Evolutionary conservation across 2,113 vertebrate species (phyloP).

Genomic region (Eretmochelys imbricata): DNA sequence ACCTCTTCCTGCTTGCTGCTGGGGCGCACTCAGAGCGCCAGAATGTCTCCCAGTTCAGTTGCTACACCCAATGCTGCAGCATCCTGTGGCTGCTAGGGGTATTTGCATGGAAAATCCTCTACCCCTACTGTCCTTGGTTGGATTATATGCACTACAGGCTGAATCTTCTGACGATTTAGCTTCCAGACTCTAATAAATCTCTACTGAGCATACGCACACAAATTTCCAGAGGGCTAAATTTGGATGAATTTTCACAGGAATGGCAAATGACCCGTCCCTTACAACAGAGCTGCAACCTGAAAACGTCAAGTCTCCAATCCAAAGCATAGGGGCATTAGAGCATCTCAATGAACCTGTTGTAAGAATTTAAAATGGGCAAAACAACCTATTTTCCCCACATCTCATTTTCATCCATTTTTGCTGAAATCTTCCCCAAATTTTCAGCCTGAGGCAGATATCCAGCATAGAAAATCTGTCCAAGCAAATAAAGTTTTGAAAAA

Average conservation of each 20-base stretch:
- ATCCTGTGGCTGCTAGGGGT: background rate
- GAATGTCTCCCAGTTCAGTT: background rate
- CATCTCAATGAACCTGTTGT: background rate
- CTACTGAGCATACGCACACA: background rate
- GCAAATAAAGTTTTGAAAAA: conserved; percentile 3
- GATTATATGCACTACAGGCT: background rate
- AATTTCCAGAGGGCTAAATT: background rate
- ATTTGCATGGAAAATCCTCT: background rate
- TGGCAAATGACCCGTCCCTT: background rate
- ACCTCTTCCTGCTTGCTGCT: no score
- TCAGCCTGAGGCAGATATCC: fast-evolving
- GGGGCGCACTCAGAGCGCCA: background rate
- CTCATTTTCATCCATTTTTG: no score
- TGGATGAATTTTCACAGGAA: background rate
- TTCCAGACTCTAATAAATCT: background rate
- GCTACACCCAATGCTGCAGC: background rate
- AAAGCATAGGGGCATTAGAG: background rate
- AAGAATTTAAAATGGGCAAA: background rate
- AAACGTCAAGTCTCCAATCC: background rate
- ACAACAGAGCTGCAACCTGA: background rate
- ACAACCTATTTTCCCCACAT: background rate
- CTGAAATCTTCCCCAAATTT: background rate
- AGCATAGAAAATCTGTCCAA: no score
- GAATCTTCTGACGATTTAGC: background rate
- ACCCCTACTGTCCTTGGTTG: background rate